Evolutionary conservation across 1,140 invertebrate genomes (phyloP).

Genomic region (Leptinotarsa lineolata): DNA sequence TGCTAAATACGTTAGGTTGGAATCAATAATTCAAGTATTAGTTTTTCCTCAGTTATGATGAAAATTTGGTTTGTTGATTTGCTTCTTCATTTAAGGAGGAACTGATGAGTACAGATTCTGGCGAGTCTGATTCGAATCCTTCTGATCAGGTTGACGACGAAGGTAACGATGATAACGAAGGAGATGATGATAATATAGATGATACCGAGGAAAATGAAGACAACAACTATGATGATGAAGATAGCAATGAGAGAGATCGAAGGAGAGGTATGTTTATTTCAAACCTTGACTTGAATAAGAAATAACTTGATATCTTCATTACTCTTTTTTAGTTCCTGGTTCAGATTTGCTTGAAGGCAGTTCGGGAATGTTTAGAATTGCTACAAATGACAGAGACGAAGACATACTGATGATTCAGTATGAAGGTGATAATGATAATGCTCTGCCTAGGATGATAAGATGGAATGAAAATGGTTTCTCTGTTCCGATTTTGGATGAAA

Average conservation of each 20-base stretch:
- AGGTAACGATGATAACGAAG: conserved; percentile 63
- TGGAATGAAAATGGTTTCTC: conserved; percentile 62
- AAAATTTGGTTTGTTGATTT: conserved; percentile 12
- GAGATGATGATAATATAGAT: conserved; percentile 64
- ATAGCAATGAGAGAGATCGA: conserved; percentile 45
- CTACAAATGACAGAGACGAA: conserved; percentile 61
- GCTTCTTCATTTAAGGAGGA: conserved; percentile 58
- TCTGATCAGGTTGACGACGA: conserved; percentile 60
- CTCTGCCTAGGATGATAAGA: conserved; percentile 58
- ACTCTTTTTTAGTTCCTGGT: conserved; percentile 20
- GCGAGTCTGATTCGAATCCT: conserved; percentile 55
- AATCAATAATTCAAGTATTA: too few relatives aligned
- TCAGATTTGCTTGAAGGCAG: conserved; percentile 46
- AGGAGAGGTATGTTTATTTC: conserved; percentile 34
- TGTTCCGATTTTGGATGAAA: conserved; percentile 66
- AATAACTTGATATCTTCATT: not conserved
- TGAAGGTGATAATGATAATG: conserved; percentile 54
- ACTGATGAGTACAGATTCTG: conserved; percentile 64
- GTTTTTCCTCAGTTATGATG: not conserved
- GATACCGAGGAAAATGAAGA: conserved; percentile 61
- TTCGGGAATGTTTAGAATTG: conserved; percentile 48
- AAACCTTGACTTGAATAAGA: not conserved
- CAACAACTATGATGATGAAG: conserved; percentile 54
- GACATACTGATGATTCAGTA: conserved; percentile 70
- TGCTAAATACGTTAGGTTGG: too few relatives aligned